Conservation (phyloP, 2,888 invertebrate genomes). For the Trissoscelio sp. region DNA sequence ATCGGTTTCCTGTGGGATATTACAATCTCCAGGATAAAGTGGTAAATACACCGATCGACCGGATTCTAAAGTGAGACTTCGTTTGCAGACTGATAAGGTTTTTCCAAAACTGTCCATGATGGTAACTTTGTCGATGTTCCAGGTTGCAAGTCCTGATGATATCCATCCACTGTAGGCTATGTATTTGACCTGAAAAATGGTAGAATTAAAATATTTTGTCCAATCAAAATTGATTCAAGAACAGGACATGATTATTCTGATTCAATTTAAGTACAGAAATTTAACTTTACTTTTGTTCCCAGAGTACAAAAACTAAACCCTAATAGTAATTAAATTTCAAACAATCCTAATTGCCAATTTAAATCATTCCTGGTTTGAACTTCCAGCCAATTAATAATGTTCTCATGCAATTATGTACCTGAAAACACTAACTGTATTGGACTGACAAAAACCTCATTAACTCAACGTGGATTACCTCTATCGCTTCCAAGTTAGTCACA, state of each 20-base stretch:
- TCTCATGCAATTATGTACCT: no score
- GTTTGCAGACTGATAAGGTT: constrained; percentile 91
- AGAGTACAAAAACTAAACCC: no score
- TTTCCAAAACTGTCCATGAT: constrained; percentile 94
- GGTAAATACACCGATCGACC: constrained; percentile 89
- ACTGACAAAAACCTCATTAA: constrained; percentile 36
- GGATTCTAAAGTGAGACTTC: constrained; percentile 89
- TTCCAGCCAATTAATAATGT: background rate
- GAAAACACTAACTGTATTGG: no score
- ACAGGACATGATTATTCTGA: no score
- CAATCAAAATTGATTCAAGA: no score
- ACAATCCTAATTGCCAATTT: background rate
- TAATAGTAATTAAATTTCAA: no score
- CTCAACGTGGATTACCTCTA: constrained; percentile 77
- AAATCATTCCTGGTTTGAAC: background rate
- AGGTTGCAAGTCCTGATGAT: constrained; percentile 91
- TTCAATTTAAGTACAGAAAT: no score
- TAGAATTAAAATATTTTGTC: background rate
- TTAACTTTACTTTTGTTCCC: no score
- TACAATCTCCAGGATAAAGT: constrained; percentile 91
- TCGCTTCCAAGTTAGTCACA: constrained; percentile 86
- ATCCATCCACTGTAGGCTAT: constrained; percentile 96
- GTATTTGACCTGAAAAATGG: constrained; percentile 88
- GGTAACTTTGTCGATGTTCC: constrained; percentile 92
- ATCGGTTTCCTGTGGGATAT: constrained; percentile 85